Evolutionary conservation across 1,140 invertebrate genomes (phyloP), one percentile per base, ranked within the genome.

Genomic region (Drosophila bifasciata): DNA sequence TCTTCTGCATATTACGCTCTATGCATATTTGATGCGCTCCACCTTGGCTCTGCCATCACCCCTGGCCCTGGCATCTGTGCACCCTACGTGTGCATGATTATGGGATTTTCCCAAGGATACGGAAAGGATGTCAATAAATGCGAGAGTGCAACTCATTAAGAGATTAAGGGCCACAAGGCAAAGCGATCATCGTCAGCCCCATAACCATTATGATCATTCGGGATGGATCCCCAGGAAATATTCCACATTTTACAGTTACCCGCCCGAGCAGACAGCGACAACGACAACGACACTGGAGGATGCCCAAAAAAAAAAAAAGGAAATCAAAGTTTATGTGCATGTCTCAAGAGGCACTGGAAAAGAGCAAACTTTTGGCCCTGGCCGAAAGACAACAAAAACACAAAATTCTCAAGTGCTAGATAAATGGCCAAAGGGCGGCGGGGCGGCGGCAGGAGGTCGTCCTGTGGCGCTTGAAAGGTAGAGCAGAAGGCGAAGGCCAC

Each of bases 81-180:
- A 68, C 41, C 49, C 32, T 13, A 11, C 32, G 32, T 80, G 57
- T 67, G 72, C 66, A 55, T 68, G 80, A 72, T 74, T 77, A 80
- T 80, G 63, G 66, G 81, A 85, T 85, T 85, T 85, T 66, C 36
- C 60, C 44, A 51, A 68, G 44, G 59, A 59, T 70, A 43, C 57
- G 52, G 56, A 49, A 62, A 75, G 76, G 72, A 78, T 86, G 74
- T 86, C 74, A 86, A 86, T 86, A 86, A 86, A 86, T 88, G 73
- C 69, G 46, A 66, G 74, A 74, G 64, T 74, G 77, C 73, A 86
- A 86, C 81, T 86, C 81, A 86, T 86, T 86, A 86, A 81, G 83
- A 71, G 81, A 86, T 86, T 86, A 79, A 70, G 73, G 57, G 60
- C 21, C 73, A 46, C 64, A 63, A 62, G 73, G 61, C 69, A 45